Percentiles rank a stretch among this genome's conserved stretches.
Evolutionary conservation across 2,797 vertebrate species (phyloP).

Genomic region (Mallotus villosus): DNA sequence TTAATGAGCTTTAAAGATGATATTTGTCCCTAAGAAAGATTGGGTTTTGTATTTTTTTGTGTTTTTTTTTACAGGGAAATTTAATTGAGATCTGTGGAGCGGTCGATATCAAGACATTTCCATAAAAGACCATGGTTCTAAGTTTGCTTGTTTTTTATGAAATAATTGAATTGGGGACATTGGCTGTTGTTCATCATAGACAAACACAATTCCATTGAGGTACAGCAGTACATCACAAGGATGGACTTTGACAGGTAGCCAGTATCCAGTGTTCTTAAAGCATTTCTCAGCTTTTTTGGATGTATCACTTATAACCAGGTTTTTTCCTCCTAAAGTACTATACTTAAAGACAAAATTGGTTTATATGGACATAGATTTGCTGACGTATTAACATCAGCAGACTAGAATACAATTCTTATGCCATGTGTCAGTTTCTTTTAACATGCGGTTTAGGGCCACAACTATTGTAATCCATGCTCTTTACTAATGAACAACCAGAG

Average conservation of each 20-base stretch:
- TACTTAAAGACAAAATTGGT: too few relatives aligned
- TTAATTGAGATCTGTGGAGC: neutral
- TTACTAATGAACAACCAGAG: too few relatives aligned
- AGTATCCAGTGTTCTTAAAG: neutral
- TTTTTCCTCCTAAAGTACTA: too few relatives aligned
- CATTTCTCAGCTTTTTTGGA: neutral
- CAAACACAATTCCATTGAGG: neutral
- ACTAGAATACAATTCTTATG: too few relatives aligned
- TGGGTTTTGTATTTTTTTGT: too few relatives aligned
- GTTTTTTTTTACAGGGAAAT: too few relatives aligned
- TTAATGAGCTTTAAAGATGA: slow-evolving; percentile 11
- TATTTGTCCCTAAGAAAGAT: neutral
- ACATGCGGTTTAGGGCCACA: too few relatives aligned
- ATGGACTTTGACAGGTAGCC: neutral
- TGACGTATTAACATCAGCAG: too few relatives aligned
- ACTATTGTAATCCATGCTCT: too few relatives aligned
- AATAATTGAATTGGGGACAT: neutral
- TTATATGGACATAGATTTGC: too few relatives aligned
- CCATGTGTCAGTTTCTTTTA: too few relatives aligned
- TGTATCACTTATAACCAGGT: too few relatives aligned
- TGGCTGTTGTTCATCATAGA: neutral
- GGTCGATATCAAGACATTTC: slow-evolving; percentile 9
- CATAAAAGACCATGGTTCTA: neutral
- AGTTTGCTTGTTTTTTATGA: neutral
- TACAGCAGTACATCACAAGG: neutral